Evolutionary conservation across 1,140 invertebrate species (phyloP).

Genomic region (Lanistes nyassanus): DNA sequence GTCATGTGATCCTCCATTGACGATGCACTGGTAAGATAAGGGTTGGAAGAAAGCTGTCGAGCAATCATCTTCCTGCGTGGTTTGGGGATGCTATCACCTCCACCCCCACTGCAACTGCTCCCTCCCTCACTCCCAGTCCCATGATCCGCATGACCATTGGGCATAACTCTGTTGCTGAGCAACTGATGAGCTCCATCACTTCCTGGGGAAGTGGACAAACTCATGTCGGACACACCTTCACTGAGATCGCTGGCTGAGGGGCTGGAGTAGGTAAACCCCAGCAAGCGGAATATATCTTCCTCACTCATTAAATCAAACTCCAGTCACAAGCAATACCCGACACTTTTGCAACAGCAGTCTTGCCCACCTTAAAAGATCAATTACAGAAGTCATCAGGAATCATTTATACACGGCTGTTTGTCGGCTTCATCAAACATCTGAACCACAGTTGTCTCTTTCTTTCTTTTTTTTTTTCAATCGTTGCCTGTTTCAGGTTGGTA

Average conservation of each 20-base stretch:
- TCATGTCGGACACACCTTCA: slow-evolving; percentile 37
- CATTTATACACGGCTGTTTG: not conserved
- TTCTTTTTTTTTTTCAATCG: no score
- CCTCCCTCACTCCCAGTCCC: not conserved
- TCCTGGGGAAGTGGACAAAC: slow-evolving; percentile 38
- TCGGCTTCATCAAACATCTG: slow-evolving; percentile 21
- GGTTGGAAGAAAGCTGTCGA: slow-evolving; percentile 34
- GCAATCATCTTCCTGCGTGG: slow-evolving; percentile 25
- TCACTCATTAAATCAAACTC: slow-evolving; percentile 18
- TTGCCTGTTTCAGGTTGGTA: no score
- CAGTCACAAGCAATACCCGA: not conserved
- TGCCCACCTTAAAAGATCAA: not conserved
- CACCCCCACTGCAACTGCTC: slow-evolving; percentile 1
- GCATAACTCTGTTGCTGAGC: not conserved
- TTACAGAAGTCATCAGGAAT: not conserved
- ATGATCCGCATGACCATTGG: slow-evolving; percentile 11
- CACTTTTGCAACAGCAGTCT: not conserved
- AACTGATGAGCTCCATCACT: slow-evolving; percentile 29
- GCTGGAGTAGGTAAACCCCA: slow-evolving; percentile 20
- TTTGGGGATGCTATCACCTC: not conserved
- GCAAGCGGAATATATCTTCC: slow-evolving; percentile 13
- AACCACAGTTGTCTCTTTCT: no score
- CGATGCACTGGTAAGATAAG: slow-evolving; percentile 30
- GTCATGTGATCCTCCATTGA: slow-evolving; percentile 27
- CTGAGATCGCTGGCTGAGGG: slow-evolving; percentile 32